Evolutionary conservation across 2,797 vertebrate genomes (phyloP), one percentile per base, ranked within the genome.

Genomic region (Dallia pectoralis): DNA sequence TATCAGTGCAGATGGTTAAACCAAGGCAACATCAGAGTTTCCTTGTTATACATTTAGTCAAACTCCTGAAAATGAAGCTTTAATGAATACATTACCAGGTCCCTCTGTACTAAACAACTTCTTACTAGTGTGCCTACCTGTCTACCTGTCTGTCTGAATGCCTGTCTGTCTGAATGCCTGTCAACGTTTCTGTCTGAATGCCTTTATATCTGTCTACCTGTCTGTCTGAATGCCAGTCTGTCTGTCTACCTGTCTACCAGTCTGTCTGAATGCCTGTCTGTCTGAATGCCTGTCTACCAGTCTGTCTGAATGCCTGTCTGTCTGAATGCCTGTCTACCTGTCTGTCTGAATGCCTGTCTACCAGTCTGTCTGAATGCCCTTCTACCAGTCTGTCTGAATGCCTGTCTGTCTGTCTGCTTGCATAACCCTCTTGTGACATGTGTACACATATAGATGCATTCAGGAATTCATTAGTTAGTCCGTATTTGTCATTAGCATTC

Each of bases 371-470:
- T 69, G n/a, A 25, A 27, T 76, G 47, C 59, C 66, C 75, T 32
- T 56, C 44, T 76, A n/a, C 56, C 72, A 48, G 22, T 29, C 66
- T 69, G 25, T 14, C 67, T 69, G n/a, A 48, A 18, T 53, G 16
- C 25, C 62, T 40, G 22, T 48, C 48, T 61, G 8, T 33, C 7
- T 70, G 36, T 29, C 71, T 77, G 73, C 69, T 74, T 70, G 56
- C 67, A 67, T 82, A 3, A 9, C 65, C 74, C 82, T 77, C 81
- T 82, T 74, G 74, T 88, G 84, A 86, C 87, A 79, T 82, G 79
- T 88, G 81, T 82, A 83, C 83, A 85, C 88, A 88, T 91, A 91
- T 88, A 91, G 89, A 91, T 92, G 91, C 86, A 85, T 87, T 91
- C 85, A 87, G 86, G 91, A 91, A 91, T 92, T 91, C 88, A 90